Conservation (phyloP, 2,113 vertebrate species). For the Grallaria varia region DNA sequence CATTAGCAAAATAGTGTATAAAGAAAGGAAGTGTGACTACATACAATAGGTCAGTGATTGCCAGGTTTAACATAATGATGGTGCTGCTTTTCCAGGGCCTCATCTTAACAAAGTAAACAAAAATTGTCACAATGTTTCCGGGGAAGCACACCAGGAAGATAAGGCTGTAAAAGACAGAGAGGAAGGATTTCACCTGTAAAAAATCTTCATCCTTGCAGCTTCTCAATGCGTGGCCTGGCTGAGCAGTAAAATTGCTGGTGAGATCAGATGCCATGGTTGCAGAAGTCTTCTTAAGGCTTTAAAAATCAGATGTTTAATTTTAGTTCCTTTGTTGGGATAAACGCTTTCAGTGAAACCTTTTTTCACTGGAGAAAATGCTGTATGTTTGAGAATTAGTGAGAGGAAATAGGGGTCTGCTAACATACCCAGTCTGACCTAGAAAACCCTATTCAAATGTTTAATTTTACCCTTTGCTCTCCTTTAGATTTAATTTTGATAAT, state of each 20-base stretch:
- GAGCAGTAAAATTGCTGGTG: neutral
- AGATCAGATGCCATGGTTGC: neutral
- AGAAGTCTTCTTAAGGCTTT: conserved; percentile 9
- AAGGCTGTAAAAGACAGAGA: neutral
- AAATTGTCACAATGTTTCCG: conserved; percentile 58
- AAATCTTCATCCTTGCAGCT: conserved; percentile 23
- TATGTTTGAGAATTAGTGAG: neutral
- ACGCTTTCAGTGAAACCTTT: neutral
- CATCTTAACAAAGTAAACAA: conserved; percentile 63
- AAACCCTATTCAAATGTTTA: neutral
- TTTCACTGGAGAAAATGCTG: accelerated
- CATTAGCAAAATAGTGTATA: conserved; percentile 81
- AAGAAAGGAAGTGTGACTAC: conserved; percentile 84
- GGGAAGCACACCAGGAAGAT: conserved; percentile 68
- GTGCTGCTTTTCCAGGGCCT: conserved; percentile 84
- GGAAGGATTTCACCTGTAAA: conserved; percentile 15
- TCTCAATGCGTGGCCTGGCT: accelerated
- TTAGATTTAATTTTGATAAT: neutral
- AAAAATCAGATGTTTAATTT: conserved; percentile 21
- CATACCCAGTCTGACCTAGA: neutral
- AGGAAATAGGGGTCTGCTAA: neutral
- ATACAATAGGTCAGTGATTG: conserved; percentile 85
- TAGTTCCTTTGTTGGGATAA: neutral
- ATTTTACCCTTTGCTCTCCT: neutral
- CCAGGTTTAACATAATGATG: conserved; percentile 88